Conservation (phyloP, 1,140 invertebrate genomes). For the Myzus persicae region DNA sequence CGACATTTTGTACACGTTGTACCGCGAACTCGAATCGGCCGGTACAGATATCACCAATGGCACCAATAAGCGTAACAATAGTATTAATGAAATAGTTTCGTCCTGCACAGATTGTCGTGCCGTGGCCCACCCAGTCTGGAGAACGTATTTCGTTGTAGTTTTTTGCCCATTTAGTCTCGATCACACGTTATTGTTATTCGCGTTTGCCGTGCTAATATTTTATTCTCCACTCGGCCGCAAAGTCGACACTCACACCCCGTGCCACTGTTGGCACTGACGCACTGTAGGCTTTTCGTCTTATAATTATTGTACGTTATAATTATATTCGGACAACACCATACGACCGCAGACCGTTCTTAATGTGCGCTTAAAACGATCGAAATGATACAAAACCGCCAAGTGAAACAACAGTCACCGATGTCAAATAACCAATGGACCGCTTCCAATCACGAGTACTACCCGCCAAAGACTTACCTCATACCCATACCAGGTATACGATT, state of each 20-base stretch:
- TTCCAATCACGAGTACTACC: slow-evolving; percentile 23
- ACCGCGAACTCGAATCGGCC: background rate
- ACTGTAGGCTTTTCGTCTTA: too few relatives aligned
- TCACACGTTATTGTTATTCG: background rate
- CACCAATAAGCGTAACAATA: background rate
- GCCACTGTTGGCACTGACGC: too few relatives aligned
- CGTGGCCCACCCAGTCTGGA: background rate
- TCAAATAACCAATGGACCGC: slow-evolving; percentile 33
- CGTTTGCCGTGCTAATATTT: background rate
- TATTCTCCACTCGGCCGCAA: too few relatives aligned
- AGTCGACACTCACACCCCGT: too few relatives aligned
- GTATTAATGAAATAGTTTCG: background rate
- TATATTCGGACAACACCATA: background rate
- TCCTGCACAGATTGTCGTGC: background rate
- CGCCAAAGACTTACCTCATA: slow-evolving; percentile 41
- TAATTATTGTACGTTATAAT: background rate
- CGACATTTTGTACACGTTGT: background rate
- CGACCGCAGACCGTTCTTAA: background rate
- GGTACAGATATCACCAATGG: background rate
- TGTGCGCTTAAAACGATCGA: background rate
- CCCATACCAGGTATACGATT: slow-evolving; percentile 47
- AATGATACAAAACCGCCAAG: slow-evolving; percentile 37
- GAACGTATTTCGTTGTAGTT: background rate
- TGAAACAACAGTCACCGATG: slow-evolving; percentile 33
- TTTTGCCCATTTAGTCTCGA: background rate